Evolutionary conservation across 2,797 vertebrate genomes (phyloP).

Genomic region (Pempheris klunzingeri): DNA sequence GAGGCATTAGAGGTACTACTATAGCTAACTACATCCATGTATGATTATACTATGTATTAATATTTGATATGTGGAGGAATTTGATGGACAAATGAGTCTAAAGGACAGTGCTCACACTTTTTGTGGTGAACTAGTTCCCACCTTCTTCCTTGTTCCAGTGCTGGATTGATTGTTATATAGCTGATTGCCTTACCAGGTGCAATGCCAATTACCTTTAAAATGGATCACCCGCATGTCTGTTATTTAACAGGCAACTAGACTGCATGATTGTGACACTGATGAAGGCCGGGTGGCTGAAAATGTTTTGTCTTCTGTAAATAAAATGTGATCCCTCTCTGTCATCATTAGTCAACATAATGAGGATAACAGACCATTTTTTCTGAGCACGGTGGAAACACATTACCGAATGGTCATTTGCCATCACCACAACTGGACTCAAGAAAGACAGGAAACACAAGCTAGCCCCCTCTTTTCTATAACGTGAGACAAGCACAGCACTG

Average conservation of each 20-base stretch:
- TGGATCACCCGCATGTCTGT: constrained; percentile 4
- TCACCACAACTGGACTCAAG: neutral
- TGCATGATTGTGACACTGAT: neutral
- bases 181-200: neutral
- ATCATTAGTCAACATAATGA: constrained; percentile 7
- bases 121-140: neutral
- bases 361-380: neutral
- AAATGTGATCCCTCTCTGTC: neutral
- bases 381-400: neutral
- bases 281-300: neutral
- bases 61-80: neutral
- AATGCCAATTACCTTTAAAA: constrained; percentile 8
- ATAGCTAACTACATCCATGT: too few species aligned
- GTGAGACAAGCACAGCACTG: neutral
- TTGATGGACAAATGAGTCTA: accelerated
- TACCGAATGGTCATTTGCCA: neutral
- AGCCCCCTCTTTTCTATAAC: too few species aligned
- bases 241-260: neutral
- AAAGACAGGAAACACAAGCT: too few species aligned
- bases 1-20: too few species aligned
- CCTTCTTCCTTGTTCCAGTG: neutral
- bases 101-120: neutral
- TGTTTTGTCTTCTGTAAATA: constrained; percentile 15
- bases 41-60: neutral
- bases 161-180: constrained; percentile 6